These are phyloP conservation scores for Antedon mediterranea DNA, from an alignment of 53 echinoderm and acorn worm species.

Conservation along the genomic window DNA sequence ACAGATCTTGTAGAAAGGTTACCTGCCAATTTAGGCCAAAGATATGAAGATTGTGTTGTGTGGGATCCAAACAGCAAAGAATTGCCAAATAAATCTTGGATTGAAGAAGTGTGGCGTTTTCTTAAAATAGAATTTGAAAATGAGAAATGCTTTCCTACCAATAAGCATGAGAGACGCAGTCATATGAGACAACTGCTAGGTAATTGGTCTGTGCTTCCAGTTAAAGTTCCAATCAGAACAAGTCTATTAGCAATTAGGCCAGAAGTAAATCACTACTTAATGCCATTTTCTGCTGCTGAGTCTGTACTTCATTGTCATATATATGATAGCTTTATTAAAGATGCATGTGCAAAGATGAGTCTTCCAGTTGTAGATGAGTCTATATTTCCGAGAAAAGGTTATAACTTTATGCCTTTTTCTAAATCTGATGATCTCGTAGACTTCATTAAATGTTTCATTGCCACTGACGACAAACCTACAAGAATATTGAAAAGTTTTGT, in stretches of 20 bases:
- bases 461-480: neutral
- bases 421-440: neutral
- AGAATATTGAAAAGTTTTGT: neutral
- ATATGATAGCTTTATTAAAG: neutral
- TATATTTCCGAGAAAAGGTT: neutral
- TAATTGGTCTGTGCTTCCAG: slow-evolving; percentile 28
- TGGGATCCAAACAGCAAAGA: slow-evolving; percentile 13
- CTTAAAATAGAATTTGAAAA: neutral
- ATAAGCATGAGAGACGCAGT: neutral
- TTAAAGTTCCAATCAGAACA: neutral
- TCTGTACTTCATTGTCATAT: neutral
- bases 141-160: neutral
- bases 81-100: slow-evolving; percentile 18
- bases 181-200: neutral
- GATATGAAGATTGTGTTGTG: neutral
- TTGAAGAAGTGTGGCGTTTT: slow-evolving; percentile 17
- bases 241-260: too few relatives aligned
- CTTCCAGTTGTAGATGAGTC: neutral
- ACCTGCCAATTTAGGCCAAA: neutral
- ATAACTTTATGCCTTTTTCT: neutral
- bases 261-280: neutral
- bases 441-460: neutral
- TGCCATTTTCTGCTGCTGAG: neutral
- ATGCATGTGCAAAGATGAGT: neutral
- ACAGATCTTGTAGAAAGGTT: slow-evolving; percentile 3